A percentile compares a stretch with the other conserved stretches of the same genome.
phyloP scores from a whole-genome alignment of 2,113 vertebrate genomes.

The Datnioides undecimradiatus region DNA sequence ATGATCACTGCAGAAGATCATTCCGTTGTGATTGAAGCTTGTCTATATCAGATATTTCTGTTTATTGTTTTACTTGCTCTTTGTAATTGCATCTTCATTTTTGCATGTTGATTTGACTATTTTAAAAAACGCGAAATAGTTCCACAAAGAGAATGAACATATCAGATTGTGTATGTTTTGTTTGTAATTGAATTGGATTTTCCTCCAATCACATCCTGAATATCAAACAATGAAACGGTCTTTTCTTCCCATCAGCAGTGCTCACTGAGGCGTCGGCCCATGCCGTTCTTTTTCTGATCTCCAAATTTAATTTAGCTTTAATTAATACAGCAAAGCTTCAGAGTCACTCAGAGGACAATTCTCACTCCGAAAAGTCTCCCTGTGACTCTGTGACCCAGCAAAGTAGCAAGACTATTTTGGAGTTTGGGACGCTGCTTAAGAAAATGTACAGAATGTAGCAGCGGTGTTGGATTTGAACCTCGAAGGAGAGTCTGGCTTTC shows the following conservation, averaged over 20 bases:
- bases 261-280: slow-evolving; percentile 34
- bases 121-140: no score
- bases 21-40: no score
- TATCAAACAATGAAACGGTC: slow-evolving; percentile 19
- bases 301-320: slow-evolving; percentile 57
- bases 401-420: slow-evolving; percentile 25
- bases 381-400: slow-evolving; percentile 15
- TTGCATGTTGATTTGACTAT: no score
- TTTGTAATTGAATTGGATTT: slow-evolving; percentile 8
- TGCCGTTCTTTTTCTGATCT: slow-evolving; percentile 45
- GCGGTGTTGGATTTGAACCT: neutral
- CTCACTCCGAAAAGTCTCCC: slow-evolving; percentile 20
- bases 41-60: no score
- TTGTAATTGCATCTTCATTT: no score
- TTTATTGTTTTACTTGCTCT: no score
- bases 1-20: no score
- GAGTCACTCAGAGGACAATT: slow-evolving; percentile 55
- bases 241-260: slow-evolving; percentile 30
- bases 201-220: neutral
- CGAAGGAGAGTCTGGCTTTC: neutral
- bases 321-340: slow-evolving; percentile 53
- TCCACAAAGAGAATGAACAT: no score
- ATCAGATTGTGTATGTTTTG: neutral
- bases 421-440: neutral
- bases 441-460: neutral